Percentiles rank a stretch among this genome's conserved stretches.
Evolutionary conservation across 2,888 invertebrate species (phyloP).

Genomic region (Polydrusus tereticollis): DNA sequence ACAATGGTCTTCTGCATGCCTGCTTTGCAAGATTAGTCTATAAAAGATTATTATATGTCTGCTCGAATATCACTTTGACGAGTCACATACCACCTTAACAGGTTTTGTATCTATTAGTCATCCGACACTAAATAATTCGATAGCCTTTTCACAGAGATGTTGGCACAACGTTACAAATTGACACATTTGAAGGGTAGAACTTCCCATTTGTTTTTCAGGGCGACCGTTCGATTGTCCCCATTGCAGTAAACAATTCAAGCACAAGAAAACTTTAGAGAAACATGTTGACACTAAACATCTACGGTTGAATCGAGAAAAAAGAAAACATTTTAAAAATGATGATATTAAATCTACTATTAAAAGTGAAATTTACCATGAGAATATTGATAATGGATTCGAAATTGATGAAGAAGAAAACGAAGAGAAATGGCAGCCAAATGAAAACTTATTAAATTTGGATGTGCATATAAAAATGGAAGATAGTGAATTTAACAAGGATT

Average conservation of each 20-base stretch:
- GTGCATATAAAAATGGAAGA: not conserved
- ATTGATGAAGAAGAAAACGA: not conserved
- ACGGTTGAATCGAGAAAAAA: not conserved
- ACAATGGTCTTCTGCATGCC: too few relatives aligned
- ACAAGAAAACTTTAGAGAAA: slow-evolving; percentile 59
- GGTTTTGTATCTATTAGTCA: too few relatives aligned
- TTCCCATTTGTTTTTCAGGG: slow-evolving; percentile 50
- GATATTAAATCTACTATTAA: not conserved
- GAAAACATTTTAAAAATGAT: not conserved
- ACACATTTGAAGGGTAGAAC: too few relatives aligned
- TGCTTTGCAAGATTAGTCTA: too few relatives aligned
- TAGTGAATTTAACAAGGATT: not conserved
- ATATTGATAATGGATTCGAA: not conserved
- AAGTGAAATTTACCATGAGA: not conserved
- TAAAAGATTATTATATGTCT: too few relatives aligned
- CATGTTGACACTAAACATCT: slow-evolving; percentile 49
- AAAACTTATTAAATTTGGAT: slow-evolving; percentile 1
- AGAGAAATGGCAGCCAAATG: not conserved
- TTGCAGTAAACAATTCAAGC: slow-evolving; percentile 67
- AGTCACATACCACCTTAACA: too few relatives aligned
- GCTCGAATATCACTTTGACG: too few relatives aligned
- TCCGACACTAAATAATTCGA: too few relatives aligned
- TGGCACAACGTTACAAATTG: too few relatives aligned
- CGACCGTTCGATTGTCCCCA: slow-evolving; percentile 70
- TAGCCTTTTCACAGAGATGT: too few relatives aligned